phyloP scores from a whole-genome alignment of 2,888 invertebrate genomes.

The Hipparchia semele region DNA sequence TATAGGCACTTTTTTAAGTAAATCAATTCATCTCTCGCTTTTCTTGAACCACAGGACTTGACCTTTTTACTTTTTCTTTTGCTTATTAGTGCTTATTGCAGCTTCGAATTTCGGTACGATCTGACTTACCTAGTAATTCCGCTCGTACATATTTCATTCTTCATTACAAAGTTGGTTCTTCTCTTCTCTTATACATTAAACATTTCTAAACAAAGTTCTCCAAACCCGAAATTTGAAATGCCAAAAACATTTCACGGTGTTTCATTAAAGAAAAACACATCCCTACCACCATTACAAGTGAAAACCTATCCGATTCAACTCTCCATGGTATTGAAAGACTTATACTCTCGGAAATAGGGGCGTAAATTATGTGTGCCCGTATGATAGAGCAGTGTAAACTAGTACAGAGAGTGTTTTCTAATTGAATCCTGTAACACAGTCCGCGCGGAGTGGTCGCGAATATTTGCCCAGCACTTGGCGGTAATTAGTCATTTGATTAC shows the following conservation, averaged over 20 bases:
- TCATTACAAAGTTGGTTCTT: no score
- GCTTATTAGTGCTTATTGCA: no score
- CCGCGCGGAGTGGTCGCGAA: constrained; percentile 40
- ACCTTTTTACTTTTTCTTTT: no score
- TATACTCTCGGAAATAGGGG: background rate
- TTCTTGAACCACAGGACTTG: no score
- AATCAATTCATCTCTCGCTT: no score
- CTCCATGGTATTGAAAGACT: constrained; percentile 7
- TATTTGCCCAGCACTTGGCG: constrained; percentile 42
- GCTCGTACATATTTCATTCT: no score
- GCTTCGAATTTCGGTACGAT: no score
- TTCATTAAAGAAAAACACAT: constrained; percentile 22
- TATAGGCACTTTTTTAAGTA: no score
- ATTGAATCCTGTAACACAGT: constrained; percentile 42
- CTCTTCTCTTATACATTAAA: background rate
- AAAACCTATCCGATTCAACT: constrained; percentile 20
- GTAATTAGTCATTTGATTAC: constrained; percentile 41
- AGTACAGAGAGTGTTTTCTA: constrained; percentile 28
- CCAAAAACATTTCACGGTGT: background rate
- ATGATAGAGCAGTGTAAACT: constrained; percentile 16
- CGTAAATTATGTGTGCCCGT: background rate
- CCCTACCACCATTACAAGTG: constrained; percentile 23
- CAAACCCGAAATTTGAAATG: background rate
- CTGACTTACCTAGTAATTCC: no score
- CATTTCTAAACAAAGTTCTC: background rate